Evolutionary conservation across 1,140 invertebrate genomes (phyloP).

Genomic region (Metopolophium dirhodum): DNA sequence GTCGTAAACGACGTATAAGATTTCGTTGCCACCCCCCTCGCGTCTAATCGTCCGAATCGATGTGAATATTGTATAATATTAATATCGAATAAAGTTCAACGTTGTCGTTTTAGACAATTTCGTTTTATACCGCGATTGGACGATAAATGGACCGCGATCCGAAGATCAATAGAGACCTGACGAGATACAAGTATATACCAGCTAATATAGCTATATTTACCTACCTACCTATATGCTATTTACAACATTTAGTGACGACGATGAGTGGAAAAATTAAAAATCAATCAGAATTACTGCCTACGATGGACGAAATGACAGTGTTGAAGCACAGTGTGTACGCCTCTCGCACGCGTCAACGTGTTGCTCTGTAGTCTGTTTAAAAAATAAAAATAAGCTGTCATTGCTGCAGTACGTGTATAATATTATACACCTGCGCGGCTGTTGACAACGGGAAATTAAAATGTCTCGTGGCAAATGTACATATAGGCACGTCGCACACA

Average conservation of each 20-base stretch:
- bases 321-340: background rate
- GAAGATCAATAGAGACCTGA: background rate
- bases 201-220: too few relatives aligned
- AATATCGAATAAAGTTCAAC: background rate
- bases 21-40: background rate
- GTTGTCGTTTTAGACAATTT: background rate
- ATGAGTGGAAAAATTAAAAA: background rate
- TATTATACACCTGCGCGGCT: background rate
- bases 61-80: background rate
- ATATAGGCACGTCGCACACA: background rate
- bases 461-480: conserved; percentile 6
- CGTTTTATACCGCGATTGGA: background rate
- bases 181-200: too few relatives aligned
- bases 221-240: background rate
- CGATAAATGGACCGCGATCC: background rate
- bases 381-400: background rate
- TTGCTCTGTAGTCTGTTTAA: background rate
- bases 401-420: background rate
- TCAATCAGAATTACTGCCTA: background rate
- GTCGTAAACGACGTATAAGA: background rate
- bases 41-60: background rate
- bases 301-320: background rate
- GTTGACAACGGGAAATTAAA: conserved; percentile 30
- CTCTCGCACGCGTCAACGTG: background rate
- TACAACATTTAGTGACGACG: too few relatives aligned